Percentiles rank a stretch among this genome's conserved stretches.
These are phyloP conservation scores for Salvelinus namaycush DNA, from an alignment of 2,113 vertebrate genomes.

Conservation along the genomic window DNA sequence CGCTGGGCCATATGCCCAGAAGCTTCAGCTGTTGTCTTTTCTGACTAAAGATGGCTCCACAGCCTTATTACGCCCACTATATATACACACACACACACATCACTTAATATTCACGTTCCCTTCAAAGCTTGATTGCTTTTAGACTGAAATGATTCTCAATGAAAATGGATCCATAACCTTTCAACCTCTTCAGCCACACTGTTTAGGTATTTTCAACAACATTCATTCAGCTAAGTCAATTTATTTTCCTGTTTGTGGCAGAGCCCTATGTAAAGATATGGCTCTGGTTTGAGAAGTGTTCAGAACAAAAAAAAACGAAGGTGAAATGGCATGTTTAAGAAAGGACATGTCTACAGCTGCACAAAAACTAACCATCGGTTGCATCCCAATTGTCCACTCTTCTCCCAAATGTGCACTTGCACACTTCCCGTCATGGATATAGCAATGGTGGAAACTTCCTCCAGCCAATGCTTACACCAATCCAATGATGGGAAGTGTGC, in stretches of 20 bases:
- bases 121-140: slow-evolving; percentile 40
- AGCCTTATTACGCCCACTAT: slow-evolving; percentile 10
- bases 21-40: too few species aligned
- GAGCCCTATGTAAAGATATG: too few species aligned
- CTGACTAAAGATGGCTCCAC: too few species aligned
- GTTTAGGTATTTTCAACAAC: slow-evolving; percentile 47
- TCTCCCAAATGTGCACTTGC: too few species aligned
- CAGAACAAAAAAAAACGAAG: neutral
- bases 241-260: neutral
- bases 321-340: neutral
- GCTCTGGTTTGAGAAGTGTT: neutral
- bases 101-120: slow-evolving; percentile 32
- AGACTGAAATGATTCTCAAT: slow-evolving; percentile 58
- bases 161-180: slow-evolving; percentile 31
- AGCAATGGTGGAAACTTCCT: too few species aligned
- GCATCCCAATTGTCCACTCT: too few species aligned
- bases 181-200: slow-evolving; percentile 18
- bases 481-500: too few species aligned
- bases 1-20: too few species aligned
- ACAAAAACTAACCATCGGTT: neutral
- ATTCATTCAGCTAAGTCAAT: neutral
- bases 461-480: too few species aligned
- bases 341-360: neutral
- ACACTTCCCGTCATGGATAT: too few species aligned
- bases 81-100: slow-evolving; percentile 4